Evolutionary conservation across 2,888 invertebrate genomes (phyloP).

Genomic region (Drosophila longiperda): DNA sequence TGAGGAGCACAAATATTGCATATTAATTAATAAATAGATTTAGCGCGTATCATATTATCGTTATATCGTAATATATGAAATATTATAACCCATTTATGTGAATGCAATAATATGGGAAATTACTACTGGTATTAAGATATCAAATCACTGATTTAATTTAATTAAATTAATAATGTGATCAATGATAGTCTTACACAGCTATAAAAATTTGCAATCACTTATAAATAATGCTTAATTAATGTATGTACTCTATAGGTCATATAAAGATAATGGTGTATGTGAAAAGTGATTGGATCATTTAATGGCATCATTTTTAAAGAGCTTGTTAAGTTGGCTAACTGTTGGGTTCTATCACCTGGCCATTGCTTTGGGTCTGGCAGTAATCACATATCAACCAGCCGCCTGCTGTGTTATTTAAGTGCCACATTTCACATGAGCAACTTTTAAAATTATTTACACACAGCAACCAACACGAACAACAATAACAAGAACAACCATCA

Average conservation of each 20-base stretch:
- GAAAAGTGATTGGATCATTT: slow-evolving; percentile 36
- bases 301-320: slow-evolving; percentile 14
- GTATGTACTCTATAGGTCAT: not conserved
- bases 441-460: slow-evolving; percentile 76
- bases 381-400: slow-evolving; percentile 51
- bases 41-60: not conserved
- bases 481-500: slow-evolving; percentile 19
- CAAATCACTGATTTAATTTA: not conserved
- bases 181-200: not conserved
- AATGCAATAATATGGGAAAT: not conserved
- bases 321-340: slow-evolving; percentile 15
- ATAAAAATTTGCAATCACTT: not conserved
- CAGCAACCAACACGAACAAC: slow-evolving; percentile 41
- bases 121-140: not conserved
- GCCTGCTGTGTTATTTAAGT: slow-evolving; percentile 78
- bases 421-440: slow-evolving; percentile 79
- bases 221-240: not conserved
- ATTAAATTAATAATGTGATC: not conserved
- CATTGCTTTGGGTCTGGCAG: slow-evolving; percentile 16
- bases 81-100: not conserved
- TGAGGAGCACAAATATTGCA: too few relatives aligned
- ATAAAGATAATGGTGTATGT: slow-evolving; percentile 2
- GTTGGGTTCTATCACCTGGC: slow-evolving; percentile 26
- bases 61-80: not conserved
- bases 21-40: not conserved